These are phyloP conservation scores for Enteromius radiatus DNA, from an alignment of 2,797 vertebrate genomes.

Conservation along the genomic window DNA sequence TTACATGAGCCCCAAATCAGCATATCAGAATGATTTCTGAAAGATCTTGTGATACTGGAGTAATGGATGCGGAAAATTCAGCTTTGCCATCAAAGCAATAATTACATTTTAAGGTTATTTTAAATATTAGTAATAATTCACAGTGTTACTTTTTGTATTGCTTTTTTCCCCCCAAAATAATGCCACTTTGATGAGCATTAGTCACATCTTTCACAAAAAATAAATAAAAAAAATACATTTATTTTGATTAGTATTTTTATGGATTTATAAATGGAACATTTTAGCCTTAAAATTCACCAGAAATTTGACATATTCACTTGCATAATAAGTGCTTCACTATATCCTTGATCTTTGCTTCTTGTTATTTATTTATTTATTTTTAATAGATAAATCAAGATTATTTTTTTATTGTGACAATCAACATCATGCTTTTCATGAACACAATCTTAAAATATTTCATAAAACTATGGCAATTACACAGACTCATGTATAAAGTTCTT, in stretches of 20 bases:
- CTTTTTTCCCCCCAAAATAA: not conserved
- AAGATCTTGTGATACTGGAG: not conserved
- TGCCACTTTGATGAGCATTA: not conserved
- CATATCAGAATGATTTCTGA: not conserved
- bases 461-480: not conserved
- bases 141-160: not conserved
- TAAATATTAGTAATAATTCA: not conserved
- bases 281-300: not conserved
- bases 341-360: not conserved
- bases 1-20: not conserved
- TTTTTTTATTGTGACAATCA: not conserved
- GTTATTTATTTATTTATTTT: not conserved
- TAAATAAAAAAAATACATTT: not conserved
- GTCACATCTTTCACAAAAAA: not conserved
- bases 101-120: not conserved
- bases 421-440: not conserved
- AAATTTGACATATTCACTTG: not conserved
- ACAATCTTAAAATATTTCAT: not conserved
- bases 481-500: slow-evolving; percentile 4
- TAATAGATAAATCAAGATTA: not conserved
- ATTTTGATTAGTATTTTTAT: not conserved
- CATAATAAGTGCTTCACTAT: not conserved
- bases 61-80: not conserved
- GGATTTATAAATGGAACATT: not conserved
- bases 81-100: not conserved